phyloP scores from a whole-genome alignment of 2,888 invertebrate species.

The Dolomedes plantarius region DNA sequence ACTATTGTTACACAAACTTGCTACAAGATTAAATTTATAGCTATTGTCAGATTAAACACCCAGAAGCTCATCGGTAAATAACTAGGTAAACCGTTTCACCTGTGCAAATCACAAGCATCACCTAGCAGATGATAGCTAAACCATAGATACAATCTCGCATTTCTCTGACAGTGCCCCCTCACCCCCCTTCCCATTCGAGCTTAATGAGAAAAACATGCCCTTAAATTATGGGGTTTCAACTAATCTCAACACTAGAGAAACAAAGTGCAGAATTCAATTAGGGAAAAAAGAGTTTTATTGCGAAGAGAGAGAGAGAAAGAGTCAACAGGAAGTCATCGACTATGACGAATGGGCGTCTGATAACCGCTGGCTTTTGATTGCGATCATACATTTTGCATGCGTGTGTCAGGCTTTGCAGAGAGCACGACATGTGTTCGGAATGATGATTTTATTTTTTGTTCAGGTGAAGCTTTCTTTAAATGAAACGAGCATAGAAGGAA shows the following conservation, averaged over 20 bases:
- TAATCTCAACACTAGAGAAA: slow-evolving; percentile 19
- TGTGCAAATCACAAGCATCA: not conserved
- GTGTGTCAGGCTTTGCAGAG: slow-evolving; percentile 5
- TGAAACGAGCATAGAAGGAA: not conserved
- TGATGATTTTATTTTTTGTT: not conserved
- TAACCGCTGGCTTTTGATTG: not conserved
- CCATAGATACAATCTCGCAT: not conserved
- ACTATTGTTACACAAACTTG: too few species aligned
- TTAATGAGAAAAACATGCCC: not conserved
- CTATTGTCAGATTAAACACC: too few species aligned
- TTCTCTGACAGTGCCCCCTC: not conserved
- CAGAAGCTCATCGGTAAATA: too few species aligned
- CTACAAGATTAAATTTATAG: too few species aligned
- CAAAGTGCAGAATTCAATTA: slow-evolving; percentile 58
- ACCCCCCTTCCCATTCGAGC: not conserved
- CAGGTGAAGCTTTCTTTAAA: slow-evolving; percentile 11
- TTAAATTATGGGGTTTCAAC: not conserved
- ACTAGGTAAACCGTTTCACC: not conserved
- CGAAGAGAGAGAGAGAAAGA: too few species aligned
- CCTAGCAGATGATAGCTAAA: not conserved
- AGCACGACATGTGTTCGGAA: slow-evolving; percentile 42
- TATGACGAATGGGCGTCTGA: slow-evolving; percentile 49
- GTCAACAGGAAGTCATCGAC: slow-evolving; percentile 60
- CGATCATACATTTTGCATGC: slow-evolving; percentile 51
- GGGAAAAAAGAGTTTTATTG: slow-evolving; percentile 57